A percentile compares a stretch with the other conserved stretches of the same genome.
Conservation (phyloP, 2,113 vertebrate genomes). For the Sorex fumeus region DNA sequence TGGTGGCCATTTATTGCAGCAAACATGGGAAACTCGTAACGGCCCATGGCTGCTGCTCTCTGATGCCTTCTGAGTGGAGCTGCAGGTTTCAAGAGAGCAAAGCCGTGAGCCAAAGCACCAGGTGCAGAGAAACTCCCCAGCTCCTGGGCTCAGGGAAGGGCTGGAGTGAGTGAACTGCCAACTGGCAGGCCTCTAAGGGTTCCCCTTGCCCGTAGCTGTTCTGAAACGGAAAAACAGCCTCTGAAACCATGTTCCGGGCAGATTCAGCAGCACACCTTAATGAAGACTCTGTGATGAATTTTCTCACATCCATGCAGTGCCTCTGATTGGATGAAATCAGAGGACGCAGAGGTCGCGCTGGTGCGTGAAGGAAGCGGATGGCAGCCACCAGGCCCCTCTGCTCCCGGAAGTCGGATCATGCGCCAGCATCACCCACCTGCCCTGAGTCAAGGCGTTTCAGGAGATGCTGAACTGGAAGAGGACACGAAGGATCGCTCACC, state of each 20-base stretch:
- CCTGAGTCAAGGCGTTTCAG: background rate
- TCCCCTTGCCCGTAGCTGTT: conserved; percentile 19
- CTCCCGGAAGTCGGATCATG: too few relatives aligned
- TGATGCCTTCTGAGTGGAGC: background rate
- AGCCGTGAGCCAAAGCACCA: conserved; percentile 26
- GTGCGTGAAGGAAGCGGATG: too few relatives aligned
- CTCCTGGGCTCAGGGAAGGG: background rate
- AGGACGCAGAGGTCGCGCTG: too few relatives aligned
- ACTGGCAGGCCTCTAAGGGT: background rate
- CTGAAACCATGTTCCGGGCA: background rate
- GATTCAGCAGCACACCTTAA: background rate
- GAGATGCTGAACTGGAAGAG: background rate
- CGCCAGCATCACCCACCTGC: too few relatives aligned
- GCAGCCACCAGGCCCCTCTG: too few relatives aligned
- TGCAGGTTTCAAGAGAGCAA: conserved; percentile 12
- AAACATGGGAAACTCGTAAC: background rate
- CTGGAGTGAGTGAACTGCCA: conserved; percentile 53
- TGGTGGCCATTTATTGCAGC: background rate
- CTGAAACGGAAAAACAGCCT: conserved; percentile 63
- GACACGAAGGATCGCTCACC: background rate
- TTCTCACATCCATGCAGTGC: conserved; percentile 29
- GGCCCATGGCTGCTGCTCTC: background rate
- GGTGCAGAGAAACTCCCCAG: background rate
- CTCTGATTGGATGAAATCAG: too few relatives aligned
- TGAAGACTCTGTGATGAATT: background rate